Percentiles rank a stretch among this genome's conserved stretches.
These are phyloP conservation scores for Lagopus muta DNA, from an alignment of 2,113 vertebrate species.

Conservation along the genomic window DNA sequence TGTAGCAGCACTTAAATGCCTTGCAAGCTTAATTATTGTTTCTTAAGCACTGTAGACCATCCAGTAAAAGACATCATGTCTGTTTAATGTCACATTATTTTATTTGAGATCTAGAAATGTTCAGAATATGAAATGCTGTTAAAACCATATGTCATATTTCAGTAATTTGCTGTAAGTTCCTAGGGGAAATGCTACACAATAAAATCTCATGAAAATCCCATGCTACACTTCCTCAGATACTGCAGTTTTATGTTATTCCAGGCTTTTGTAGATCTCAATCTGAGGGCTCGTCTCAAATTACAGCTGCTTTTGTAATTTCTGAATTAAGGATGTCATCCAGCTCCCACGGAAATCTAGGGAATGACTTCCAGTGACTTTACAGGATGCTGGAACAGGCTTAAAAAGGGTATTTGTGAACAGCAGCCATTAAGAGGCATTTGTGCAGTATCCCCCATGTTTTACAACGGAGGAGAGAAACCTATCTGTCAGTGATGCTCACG, in stretches of 20 bases:
- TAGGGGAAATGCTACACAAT: conserved; percentile 8
- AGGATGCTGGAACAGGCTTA: background rate
- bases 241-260: background rate
- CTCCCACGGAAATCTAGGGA: conserved; percentile 24
- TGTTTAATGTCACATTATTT: conserved; percentile 44
- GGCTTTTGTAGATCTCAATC: background rate
- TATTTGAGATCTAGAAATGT: background rate
- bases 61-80: background rate
- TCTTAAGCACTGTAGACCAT: background rate
- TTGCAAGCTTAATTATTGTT: conserved; percentile 49
- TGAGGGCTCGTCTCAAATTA: background rate
- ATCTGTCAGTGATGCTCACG: background rate
- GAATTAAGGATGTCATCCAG: background rate
- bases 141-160: conserved; percentile 35
- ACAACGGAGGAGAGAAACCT: background rate
- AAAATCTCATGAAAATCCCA: conserved; percentile 21
- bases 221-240: background rate
- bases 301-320: conserved; percentile 20
- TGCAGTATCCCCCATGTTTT: background rate
- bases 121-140: conserved; percentile 36
- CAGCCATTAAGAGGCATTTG: background rate
- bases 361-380: background rate
- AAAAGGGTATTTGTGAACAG: background rate
- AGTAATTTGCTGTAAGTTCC: conserved; percentile 47
- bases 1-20: conserved; percentile 46